These are phyloP conservation scores for Antheraea yamamai DNA, from an alignment of 2,888 invertebrate species.

Conservation along the genomic window DNA sequence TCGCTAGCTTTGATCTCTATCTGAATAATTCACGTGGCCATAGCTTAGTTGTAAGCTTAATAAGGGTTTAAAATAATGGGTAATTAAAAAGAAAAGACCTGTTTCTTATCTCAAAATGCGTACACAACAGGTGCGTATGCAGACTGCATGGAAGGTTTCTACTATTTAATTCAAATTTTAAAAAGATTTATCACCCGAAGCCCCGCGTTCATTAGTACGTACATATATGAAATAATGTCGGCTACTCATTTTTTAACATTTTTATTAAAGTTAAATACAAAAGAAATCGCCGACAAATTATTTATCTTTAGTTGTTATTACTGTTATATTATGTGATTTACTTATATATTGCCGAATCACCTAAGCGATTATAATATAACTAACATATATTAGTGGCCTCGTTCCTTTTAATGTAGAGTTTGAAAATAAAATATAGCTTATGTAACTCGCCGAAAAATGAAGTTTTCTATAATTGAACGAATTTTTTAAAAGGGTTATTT, in stretches of 20 bases:
- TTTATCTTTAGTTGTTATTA: background rate
- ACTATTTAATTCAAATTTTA: conserved; percentile 36
- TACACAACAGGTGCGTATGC: conserved; percentile 37
- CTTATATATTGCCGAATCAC: no score
- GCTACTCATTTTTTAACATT: background rate
- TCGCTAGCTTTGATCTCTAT: conserved; percentile 28
- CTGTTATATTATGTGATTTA: no score
- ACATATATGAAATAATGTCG: background rate
- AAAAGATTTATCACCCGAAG: conserved; percentile 22
- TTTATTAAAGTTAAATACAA: background rate
- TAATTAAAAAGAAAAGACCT: conserved; percentile 35
- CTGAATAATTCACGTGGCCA: conserved; percentile 21
- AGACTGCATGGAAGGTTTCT: conserved; percentile 34
- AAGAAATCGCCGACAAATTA: background rate
- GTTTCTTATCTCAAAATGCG: conserved; percentile 40
- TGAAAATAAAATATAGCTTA: no score
- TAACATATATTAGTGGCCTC: no score
- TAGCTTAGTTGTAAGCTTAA: conserved; percentile 31
- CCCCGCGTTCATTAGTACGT: background rate
- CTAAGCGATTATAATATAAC: no score
- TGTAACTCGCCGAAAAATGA: no score
- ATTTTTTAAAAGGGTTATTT: no score
- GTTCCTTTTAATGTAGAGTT: no score
- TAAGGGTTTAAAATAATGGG: conserved; percentile 38
- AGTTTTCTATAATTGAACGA: no score